Base-by-base conservation (phyloP, 1,140 invertebrate genomes). In the Bicyclus anynana region DNA sequence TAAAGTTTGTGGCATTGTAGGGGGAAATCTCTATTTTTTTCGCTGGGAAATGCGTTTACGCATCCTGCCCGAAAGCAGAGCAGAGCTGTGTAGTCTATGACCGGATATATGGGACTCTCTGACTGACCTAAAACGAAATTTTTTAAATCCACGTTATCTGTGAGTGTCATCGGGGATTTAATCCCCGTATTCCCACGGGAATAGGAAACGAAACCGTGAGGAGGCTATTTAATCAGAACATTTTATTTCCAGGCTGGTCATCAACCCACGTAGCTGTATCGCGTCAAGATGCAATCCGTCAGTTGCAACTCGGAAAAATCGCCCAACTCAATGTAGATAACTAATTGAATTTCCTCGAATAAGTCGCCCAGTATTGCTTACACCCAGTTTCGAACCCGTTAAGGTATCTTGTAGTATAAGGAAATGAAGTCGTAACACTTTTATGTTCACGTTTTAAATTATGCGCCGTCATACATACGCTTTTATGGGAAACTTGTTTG, bases 221-320 rank as follows among this genome's bases (percentile, higher is more conserved):
- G n/a, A n/a, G n/a, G n/a, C n/a, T n/a, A n/a, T n/a, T n/a, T n/a
- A n/a, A n/a, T n/a, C n/a, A n/a, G n/a, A 16, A 20, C 57, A 12
- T 27, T 46, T 57, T 48, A 33, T 21, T 69, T 73, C 44, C 65
- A 80, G 78, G 65, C 33, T 78, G 68, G 65, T 66, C 65, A 14
- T 71, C 74, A 1, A 73, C 77, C 2, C 72, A 84, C 49, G 69
- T 81, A 17, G 84, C 84, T 14, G 69, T 75, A 49, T 87, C 84
- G 6, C 78, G 79, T n/a, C 75, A 80, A 61, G 84, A 87, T 33
- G 84, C 84, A 2, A 79, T 87, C 10, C 69, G 74, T n/a, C 79
- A 80, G 29, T 57, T 86, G 33, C 68, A 78, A 33, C 54, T 78
- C 1, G 59, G 58, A 17, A 64, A 60, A 29, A 57, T 77, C 13